Base-by-base conservation (phyloP, 2,113 vertebrate species). In the Oreochromis aureus region DNA sequence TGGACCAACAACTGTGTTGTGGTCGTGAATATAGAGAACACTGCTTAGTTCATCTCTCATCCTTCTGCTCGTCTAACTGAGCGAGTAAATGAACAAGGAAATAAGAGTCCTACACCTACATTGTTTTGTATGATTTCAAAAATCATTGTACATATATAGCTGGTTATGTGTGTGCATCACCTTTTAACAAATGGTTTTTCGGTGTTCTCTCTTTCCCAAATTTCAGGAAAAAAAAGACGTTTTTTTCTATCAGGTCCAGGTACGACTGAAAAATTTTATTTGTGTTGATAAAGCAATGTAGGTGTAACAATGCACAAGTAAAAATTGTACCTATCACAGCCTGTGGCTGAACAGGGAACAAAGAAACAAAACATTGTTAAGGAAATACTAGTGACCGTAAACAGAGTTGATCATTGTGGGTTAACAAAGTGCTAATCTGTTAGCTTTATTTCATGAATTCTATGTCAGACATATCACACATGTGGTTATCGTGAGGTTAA, bases 201-300 rank as follows among this genome's bases (percentile, higher is more conserved):
- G 0, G 44, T 18, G 24, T 76, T 76, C 44, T 51, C 71, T 7
- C 44, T 10, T 76, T 76, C 18, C 71, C 22, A 19, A 48, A 32
- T 19, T 32, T 76, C 44, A 51, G 6, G 1, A 0, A 1, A 51
- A 46, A 46, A 44, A 19, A 7, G 3, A 2, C 0, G 1, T n/a
- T n/a, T 76, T 44, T 10, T 51, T 32, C 24, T 48, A 51, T 76
- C 44, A 76, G 24, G 27, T 76, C 16, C 16, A 11, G 44, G 9
- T 51, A 19, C 4, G 8, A 30, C 71, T 19, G 9, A 46, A 48
- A 46, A 0, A 1, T 51, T 36, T 48, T 30, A 19, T 48, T 76
- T 27, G 16, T 11, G 15, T 11, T 48, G 6, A 7, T 48, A 76
- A 30, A 51, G 44, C 44, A 48, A 48, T 1, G 3, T 44, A 76